Evolutionary conservation across 1,140 invertebrate species (phyloP), one percentile per base, ranked within the genome.

Genomic region (Drosophila varians): DNA sequence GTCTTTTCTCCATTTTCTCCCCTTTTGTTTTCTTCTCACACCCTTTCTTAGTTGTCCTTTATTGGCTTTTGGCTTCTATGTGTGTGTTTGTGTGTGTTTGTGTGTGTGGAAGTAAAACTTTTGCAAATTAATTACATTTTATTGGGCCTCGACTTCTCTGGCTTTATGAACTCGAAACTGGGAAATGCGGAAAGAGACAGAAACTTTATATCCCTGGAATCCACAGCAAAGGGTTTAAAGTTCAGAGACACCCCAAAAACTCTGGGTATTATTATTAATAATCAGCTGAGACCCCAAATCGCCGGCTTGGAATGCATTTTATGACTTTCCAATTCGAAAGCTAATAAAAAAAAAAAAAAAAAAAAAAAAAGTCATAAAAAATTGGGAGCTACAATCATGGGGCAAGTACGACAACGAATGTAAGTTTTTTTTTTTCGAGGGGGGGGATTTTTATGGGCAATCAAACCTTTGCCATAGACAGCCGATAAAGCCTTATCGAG

Each of bases 121-220:
- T 84, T 74, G 52, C 80, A 86, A 84, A 84, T 84, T 86, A 84
- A 84, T 84, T 86, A 84, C 76, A 84, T 86, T 84, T 86, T 79
- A 84, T 84, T 82, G 73, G 77, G 49, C 65, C 43, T 76, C 56
- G 71, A 58, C 40, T 62, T 21, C 28, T 11, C 36, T 16, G 6
- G 12, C 36, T 42, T 8, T 42, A 16, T 64, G 38, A 65, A 68
- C 55, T 65, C 43, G 3, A 11, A 40, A 51, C 16, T 42, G 0
- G 34, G 1, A 36, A 36, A 7, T 36, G 26, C 6, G 18, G 26
- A 18, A 40, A 21, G 11, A 31, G 28, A 21, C 2, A 21, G 21
- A 34, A 65, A 45, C 65, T 53, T 48, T 48, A 52, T 18, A 31
- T 53, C 18, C 43, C 28, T 4, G 9, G 9, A 11, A 9, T 4